These are phyloP conservation scores for Spinus pinus DNA, from an alignment of 2,797 vertebrate genomes.

Conservation along the genomic window DNA sequence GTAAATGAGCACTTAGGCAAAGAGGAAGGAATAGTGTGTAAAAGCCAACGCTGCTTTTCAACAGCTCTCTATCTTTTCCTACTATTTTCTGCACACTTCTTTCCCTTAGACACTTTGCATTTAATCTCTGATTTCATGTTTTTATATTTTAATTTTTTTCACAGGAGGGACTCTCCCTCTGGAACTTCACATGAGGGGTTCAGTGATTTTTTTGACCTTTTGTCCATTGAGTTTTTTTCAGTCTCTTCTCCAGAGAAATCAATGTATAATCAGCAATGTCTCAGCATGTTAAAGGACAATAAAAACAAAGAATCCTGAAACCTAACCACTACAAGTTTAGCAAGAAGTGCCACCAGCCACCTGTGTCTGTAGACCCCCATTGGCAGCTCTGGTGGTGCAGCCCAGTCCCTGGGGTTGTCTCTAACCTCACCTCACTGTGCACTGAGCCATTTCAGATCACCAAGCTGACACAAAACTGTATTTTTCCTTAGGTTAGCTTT, in stretches of 20 bases:
- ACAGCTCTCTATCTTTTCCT: background rate
- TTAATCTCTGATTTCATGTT: background rate
- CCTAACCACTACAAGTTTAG: background rate
- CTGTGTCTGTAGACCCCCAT: background rate
- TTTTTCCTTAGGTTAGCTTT: background rate
- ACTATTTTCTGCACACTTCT: background rate
- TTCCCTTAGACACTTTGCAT: background rate
- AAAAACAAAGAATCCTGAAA: background rate
- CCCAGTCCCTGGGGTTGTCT: background rate
- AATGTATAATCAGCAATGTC: background rate
- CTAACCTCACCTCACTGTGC: background rate
- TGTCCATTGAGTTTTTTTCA: constrained; percentile 6
- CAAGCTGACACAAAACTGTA: background rate
- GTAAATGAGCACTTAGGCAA: constrained; percentile 21
- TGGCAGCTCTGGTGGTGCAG: background rate
- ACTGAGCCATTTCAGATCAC: background rate
- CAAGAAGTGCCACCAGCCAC: background rate
- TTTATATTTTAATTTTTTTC: background rate
- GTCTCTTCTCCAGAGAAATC: constrained; percentile 10
- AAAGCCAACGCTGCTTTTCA: constrained; percentile 17
- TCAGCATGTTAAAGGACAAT: background rate
- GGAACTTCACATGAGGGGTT: background rate
- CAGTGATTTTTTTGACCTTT: constrained; percentile 25
- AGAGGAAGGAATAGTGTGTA: background rate
- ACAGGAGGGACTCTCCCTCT: background rate